A percentile compares a stretch with the other conserved stretches of the same genome.
These are phyloP conservation scores for Gobius niger DNA, from an alignment of 2,113 vertebrate species.

Conservation along the genomic window DNA sequence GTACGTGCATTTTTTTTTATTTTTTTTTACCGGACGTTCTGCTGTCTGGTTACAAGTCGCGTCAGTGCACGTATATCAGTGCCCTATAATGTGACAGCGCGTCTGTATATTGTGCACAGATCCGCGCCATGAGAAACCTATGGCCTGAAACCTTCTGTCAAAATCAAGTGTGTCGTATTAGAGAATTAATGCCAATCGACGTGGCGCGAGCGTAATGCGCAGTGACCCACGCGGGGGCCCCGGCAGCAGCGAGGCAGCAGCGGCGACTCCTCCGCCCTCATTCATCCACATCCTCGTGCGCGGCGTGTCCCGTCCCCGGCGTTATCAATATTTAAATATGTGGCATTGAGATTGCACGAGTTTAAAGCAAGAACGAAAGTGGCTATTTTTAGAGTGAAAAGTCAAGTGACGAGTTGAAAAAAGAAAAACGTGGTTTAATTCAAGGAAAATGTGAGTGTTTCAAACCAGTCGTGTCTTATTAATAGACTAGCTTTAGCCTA, in stretches of 20 bases:
- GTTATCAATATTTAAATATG: conserved; percentile 6
- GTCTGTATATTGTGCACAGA: conserved; percentile 28
- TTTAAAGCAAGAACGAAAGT: not conserved
- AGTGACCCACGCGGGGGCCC: conserved; percentile 64
- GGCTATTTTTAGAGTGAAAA: not conserved
- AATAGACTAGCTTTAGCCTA: no score
- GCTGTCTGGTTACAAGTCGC: not conserved
- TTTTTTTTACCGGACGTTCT: not conserved
- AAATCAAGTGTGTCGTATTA: conserved; percentile 53
- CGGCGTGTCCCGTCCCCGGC: not conserved
- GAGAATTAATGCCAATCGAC: conserved; percentile 66
- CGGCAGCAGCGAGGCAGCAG: conserved; percentile 34
- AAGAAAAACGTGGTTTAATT: not conserved
- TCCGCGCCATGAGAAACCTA: conserved; percentile 46
- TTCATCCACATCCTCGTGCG: not conserved
- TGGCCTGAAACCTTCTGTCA: conserved; percentile 64
- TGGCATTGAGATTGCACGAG: not conserved
- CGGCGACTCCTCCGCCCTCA: conserved; percentile 6
- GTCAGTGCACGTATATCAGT: conserved; percentile 35
- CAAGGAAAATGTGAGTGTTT: not conserved
- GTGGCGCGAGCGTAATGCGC: conserved; percentile 56
- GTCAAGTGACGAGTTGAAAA: not conserved
- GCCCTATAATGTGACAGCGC: conserved; percentile 38
- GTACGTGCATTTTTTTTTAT: not conserved
- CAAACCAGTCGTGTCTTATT: no score